Evolutionary conservation across 2,797 vertebrate species (phyloP), one percentile per base, ranked within the genome.

Genomic region (Helicolenus hilgendorfi): DNA sequence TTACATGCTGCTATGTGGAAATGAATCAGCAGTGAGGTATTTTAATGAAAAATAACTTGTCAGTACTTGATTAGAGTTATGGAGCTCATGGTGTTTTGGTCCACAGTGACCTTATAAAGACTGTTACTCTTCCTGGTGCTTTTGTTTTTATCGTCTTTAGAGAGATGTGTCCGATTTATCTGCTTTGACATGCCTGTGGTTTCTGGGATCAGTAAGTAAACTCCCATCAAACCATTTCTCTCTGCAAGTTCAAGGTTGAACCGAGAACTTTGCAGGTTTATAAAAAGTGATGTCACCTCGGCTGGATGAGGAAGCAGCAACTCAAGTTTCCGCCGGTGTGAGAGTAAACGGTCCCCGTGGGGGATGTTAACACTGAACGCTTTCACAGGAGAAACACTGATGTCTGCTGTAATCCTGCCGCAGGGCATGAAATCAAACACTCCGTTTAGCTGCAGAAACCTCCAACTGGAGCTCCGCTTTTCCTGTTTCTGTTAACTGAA

Each of bases 11-110:
- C 60, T 58, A 4, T 0, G 26, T 35, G 83, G 65, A 85, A 73
- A 36, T 87, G 69, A 88, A 82, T 94, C 88, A 93, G 80, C 74
- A 69, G 71, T 84, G 74, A 83, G 89, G 87, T 79, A 91, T 93
- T 91, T 84, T 68, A 84, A 65, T 72, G 15, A 78, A 63, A 75
- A 45, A 59, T 26, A 65, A 86, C 63, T 77, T 64, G 20, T 73
- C 31, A 26, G 63, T 27, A 6, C 55, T 67, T 75, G 35, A 59
- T 90, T 70, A 20, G 45, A 3, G 4, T 76, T 24, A 7, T 64
- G n/a, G n/a, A 60, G 26, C 58, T 69, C 35, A 18, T 59, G 0
- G 29, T 53, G 10, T 29, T 76, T 74, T 58, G 29, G 24, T 77
- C 24, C 22, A 18, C 15, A 22, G 41, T 22, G 29, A 72, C 24